Base-by-base conservation (phyloP, 2,797 vertebrate species). In the Acrossocheilus fasciatus region DNA sequence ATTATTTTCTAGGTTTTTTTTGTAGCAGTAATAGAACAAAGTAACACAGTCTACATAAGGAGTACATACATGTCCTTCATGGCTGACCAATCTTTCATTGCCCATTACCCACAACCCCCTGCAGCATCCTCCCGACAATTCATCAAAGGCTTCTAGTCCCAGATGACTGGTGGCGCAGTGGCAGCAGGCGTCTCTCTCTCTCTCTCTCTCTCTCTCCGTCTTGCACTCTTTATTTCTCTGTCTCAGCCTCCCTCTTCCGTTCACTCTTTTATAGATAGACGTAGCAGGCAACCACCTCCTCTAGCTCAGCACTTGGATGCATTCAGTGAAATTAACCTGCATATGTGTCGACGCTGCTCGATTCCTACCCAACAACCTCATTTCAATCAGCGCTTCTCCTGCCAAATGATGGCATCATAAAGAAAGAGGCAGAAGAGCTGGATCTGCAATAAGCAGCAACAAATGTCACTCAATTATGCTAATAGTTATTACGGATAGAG, bases 81-180 rank as follows among this genome's bases (percentile, higher is more conserved):
- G 66, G 54, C 64, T 77, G 74, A 84, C 47, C 69, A 87, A 52
- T 72, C 72, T 87, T 85, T 89, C 83, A 87, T 89, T 88, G 50
- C 75, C 82, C 54, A 72, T 89, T 88, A 82, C 66, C 85, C 88
- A 87, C 39, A 86, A 83, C 81, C 81, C 76, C 85, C 72, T 87
- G 85, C 72, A 83, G 45, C 82, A 75, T 70, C 83, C 81, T 87
- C 54, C 78, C 47, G 50, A 78, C 79, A 84, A 41, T 76, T 86
- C 69, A 88, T 89, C 83, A 86, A 86, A 88, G 82, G 57, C 82
- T 90, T 84, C 76, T 79, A 85, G 87, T 89, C 87, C 86, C 84
- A 87, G 84, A 86, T 82, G 87, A 86, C 87, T 91, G 90, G 87
- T 89, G 88, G 87, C 66, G 47, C 84, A 82, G 87, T 73, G 84